Conservation (phyloP, 2,888 invertebrate genomes). For the Pachliopta kotzebuea region DNA sequence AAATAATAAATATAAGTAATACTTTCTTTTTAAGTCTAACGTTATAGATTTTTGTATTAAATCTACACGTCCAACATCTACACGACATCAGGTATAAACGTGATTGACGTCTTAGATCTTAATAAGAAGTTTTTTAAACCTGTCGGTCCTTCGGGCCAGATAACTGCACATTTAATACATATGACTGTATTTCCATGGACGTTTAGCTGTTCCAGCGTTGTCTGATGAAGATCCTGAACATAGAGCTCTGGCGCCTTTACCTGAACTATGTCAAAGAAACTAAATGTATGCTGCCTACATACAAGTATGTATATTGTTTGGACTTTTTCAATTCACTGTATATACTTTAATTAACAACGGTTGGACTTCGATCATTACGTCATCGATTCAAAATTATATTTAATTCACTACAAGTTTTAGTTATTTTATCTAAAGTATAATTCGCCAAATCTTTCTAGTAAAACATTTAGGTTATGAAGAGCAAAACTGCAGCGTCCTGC, state of each 20-base stretch:
- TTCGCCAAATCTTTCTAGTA: no score
- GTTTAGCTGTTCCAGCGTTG: conserved; percentile 96
- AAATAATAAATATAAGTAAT: no score
- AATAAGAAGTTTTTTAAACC: not conserved
- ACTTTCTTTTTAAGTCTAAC: no score
- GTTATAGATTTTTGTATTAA: no score
- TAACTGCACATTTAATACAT: conserved; percentile 8
- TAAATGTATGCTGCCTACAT: conserved; percentile 93
- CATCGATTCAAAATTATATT: no score
- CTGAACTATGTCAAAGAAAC: conserved; percentile 99
- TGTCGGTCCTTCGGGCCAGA: conserved; percentile 9
- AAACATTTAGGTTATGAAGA: no score
- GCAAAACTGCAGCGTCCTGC: no score
- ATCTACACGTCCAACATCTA: no score
- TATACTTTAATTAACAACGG: not conserved
- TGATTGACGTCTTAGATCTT: not conserved
- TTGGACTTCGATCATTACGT: not conserved
- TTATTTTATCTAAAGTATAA: no score
- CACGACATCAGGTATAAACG: not conserved
- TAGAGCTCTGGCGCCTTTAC: conserved; percentile 99
- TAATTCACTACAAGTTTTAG: no score
- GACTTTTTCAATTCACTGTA: not conserved
- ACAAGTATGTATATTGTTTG: conserved; percentile 86
- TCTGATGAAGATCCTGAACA: conserved; percentile 98
- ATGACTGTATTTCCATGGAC: conserved; percentile 24